Evolutionary conservation across 2,797 vertebrate species (phyloP).

Genomic region (Siniperca scherzeri): DNA sequence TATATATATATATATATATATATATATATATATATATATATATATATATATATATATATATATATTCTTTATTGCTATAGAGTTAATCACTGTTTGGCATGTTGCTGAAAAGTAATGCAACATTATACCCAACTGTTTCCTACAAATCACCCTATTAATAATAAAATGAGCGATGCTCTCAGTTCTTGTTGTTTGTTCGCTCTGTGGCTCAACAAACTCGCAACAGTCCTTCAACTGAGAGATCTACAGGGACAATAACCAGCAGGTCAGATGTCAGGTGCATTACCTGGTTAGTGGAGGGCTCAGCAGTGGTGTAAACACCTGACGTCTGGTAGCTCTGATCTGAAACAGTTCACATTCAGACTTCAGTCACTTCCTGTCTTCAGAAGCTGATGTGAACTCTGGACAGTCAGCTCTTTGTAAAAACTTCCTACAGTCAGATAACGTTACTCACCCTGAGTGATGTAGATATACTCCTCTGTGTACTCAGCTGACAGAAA

Average conservation of each 20-base stretch:
- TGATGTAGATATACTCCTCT: constrained; percentile 89
- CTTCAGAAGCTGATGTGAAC: no score
- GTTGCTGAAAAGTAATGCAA: no score
- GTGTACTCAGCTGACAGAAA: constrained; percentile 85
- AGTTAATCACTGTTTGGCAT: no score
- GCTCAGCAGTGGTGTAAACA: constrained; percentile 86
- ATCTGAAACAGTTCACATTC: constrained; percentile 80
- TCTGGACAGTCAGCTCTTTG: neutral
- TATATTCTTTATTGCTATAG: no score
- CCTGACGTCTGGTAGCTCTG: constrained; percentile 86
- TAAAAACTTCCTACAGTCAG: no score
- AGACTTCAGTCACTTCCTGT: constrained; percentile 5
- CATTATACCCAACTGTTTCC: no score
- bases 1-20: no score
- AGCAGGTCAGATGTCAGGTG: neutral
- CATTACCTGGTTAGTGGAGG: constrained; percentile 88
- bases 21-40: no score
- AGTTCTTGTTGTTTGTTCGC: no score
- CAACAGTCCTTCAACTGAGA: neutral
- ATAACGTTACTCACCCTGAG: constrained; percentile 72
- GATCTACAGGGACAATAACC: neutral
- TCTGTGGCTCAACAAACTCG: neutral
- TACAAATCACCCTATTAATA: no score
- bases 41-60: no score
- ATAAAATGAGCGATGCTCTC: no score